Base-by-base conservation (phyloP, 2,888 invertebrate genomes). In the Tipula unca region DNA sequence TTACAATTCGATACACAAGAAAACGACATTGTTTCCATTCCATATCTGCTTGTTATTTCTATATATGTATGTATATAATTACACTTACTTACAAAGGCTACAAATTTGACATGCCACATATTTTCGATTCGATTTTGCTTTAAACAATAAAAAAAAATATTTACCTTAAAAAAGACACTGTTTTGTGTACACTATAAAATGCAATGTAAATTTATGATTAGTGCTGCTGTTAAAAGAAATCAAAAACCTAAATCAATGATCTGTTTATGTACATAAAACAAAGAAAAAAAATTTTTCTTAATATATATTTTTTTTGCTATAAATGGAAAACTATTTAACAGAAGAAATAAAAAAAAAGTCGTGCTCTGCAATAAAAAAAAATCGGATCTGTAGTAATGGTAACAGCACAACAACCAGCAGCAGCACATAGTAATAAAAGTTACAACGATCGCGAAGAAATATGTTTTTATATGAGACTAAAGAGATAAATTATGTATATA, bases 311-410 rank as follows among this genome's bases (percentile, higher is more conserved):
- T n/a, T 69, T 25, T 69, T 10, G 10, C 69, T 69, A 69, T 69
- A 25, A 69, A 69, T 69, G 69, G 69, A 69, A 69, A 69, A 69
- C 69, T 69, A 69, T 69, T 69, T 69, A 69, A 69, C 69, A 69
- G 69, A 69, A 69, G 25, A 69, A 69, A 25, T 69, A 69, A 25
- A 10, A 69, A n/a, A 69, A 69, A 69, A 69, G 69, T 69, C 69
- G 69, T 69, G 69, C 48, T 69, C 10, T 8, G 25, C 69, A 69
- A 25, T 25, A 2, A 69, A 69, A 69, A 69, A 69, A 69, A 10
- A 25, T 69, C 14, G 10, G 10, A 69, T 69, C 69, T 69, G 25
- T 25, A 25, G 69, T 69, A 69, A 69, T 25, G 69, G 69, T 25
- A 48, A 48, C 48, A 54, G 42, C 42, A 54, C 17, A 54, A 17